Conservation (phyloP, 1,140 invertebrate species). For the Aphidius gifuensis region DNA sequence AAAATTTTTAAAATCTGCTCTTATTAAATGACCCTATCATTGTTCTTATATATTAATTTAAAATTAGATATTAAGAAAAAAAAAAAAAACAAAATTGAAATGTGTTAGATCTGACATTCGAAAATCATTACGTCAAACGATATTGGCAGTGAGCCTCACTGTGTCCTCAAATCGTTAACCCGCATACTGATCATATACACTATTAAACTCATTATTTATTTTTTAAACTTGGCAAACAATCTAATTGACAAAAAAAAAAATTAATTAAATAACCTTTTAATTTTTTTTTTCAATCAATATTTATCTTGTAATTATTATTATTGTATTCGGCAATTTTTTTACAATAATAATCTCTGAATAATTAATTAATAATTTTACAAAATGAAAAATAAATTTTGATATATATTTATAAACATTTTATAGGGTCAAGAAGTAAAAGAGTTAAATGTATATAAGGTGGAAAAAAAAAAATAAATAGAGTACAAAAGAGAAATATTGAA, state of each 20-base stretch:
- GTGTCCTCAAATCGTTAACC: constrained; percentile 26
- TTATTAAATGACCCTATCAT: too few species aligned
- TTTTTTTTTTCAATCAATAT: background rate
- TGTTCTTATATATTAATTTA: too few species aligned
- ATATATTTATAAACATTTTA: background rate
- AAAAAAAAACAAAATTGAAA: too few species aligned
- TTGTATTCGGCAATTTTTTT: background rate
- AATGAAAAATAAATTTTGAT: too few species aligned
- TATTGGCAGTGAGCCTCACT: constrained; percentile 21
- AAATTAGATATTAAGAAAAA: too few species aligned
- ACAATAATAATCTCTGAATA: background rate
- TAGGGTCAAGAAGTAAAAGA: too few species aligned
- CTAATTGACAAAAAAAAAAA: background rate
- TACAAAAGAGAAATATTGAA: constrained; percentile 25
- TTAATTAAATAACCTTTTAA: background rate
- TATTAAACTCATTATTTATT: constrained; percentile 18
- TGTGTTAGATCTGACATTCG: constrained; percentile 13
- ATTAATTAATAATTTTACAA: too few species aligned
- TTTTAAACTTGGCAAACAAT: constrained; percentile 13
- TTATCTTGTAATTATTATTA: background rate
- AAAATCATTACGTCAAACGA: constrained; percentile 17
- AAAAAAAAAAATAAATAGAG: constrained; percentile 30
- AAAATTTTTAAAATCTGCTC: too few species aligned
- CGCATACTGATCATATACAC: constrained; percentile 23
- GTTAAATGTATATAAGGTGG: constrained; percentile 32